These are phyloP conservation scores for Isurus oxyrinchus DNA, from an alignment of 2,113 vertebrate genomes.

Conservation along the genomic window DNA sequence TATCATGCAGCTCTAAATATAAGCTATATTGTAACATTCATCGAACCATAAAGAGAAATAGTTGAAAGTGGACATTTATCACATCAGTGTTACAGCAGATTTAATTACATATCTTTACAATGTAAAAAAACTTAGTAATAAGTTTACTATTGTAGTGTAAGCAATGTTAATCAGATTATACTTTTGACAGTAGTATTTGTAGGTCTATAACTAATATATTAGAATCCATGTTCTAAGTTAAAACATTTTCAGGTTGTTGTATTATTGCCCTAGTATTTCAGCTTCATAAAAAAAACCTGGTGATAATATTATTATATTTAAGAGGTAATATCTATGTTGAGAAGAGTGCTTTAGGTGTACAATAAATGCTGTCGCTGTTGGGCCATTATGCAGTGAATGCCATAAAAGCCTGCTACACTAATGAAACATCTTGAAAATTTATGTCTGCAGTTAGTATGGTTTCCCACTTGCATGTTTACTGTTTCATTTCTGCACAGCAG, in stretches of 20 bases:
- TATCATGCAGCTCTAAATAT: neutral
- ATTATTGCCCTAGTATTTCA: conserved; percentile 4
- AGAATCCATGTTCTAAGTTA: neutral
- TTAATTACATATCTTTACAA: neutral
- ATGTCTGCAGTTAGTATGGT: neutral
- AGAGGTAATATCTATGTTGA: conserved; percentile 19
- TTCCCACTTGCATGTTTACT: conserved; percentile 25
- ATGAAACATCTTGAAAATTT: conserved; percentile 19
- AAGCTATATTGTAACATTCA: neutral
- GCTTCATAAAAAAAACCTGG: neutral
- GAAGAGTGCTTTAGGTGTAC: conserved; percentile 7
- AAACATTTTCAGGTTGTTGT: neutral
- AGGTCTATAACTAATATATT: neutral
- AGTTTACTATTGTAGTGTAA: neutral
- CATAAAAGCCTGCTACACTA: conserved; percentile 21
- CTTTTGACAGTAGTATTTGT: neutral
- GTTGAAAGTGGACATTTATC: neutral
- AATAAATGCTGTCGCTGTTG: conserved; percentile 3
- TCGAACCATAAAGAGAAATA: neutral
- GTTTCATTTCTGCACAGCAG: conserved; percentile 34
- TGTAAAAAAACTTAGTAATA: neutral
- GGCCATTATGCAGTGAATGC: neutral
- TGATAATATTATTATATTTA: conserved; percentile 16
- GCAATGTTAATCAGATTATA: conserved; percentile 20
- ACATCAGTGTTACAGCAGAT: neutral